phyloP scores from a whole-genome alignment of 2,113 vertebrate species.

The Megatriorchis doriae region DNA sequence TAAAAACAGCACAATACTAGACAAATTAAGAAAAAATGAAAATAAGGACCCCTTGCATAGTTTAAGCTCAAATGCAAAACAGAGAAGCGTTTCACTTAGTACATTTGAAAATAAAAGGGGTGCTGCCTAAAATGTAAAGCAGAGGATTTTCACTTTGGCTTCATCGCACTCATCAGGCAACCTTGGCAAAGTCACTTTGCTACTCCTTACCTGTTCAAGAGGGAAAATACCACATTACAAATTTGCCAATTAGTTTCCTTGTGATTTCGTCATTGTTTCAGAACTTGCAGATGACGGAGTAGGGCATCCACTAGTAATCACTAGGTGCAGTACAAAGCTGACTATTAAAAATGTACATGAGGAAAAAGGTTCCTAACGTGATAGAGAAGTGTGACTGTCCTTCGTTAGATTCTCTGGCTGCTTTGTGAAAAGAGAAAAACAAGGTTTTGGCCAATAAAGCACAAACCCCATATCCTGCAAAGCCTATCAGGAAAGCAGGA shows the following conservation, averaged over 20 bases:
- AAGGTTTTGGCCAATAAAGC: neutral
- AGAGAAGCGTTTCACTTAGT: neutral
- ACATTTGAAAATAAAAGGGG: neutral
- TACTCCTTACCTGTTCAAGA: neutral
- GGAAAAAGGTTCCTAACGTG: neutral
- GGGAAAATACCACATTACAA: neutral
- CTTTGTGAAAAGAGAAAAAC: neutral
- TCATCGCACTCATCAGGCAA: neutral
- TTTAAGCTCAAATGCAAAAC: neutral
- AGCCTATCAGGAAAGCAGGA: neutral
- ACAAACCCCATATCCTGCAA: neutral
- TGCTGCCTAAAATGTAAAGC: neutral
- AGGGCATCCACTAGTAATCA: neutral
- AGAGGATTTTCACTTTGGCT: neutral
- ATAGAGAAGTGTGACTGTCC: neutral
- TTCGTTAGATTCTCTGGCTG: neutral
- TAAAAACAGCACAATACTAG: neutral
- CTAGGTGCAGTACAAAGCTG: neutral
- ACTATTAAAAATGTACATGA: rapidly evolving
- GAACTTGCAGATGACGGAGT: neutral
- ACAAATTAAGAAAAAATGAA: neutral
- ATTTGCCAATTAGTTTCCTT: neutral
- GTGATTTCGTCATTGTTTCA: neutral
- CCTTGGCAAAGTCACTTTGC: neutral
- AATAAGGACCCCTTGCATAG: neutral